Conservation (phyloP, 1,140 invertebrate species). For the Spodoptera frugiperda region DNA sequence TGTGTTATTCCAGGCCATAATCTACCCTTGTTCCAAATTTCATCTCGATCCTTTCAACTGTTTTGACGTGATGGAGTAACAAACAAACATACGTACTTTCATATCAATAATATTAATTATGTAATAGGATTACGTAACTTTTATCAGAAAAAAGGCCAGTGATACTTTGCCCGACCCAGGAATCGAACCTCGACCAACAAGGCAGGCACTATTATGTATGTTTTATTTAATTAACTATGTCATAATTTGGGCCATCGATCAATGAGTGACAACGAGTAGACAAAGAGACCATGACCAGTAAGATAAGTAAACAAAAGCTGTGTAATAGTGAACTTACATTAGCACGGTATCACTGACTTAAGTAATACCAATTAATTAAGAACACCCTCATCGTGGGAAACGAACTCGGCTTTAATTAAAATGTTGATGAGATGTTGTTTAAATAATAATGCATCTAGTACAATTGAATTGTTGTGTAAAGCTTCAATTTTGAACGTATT, state of each 20-base stretch:
- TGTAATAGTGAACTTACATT: constrained; percentile 5
- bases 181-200: too few species aligned
- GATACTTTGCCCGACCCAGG: too few species aligned
- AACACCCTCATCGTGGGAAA: constrained; percentile 13
- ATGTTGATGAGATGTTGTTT: background rate
- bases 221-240: too few species aligned
- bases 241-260: background rate
- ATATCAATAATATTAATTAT: too few species aligned
- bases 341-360: background rate
- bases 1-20: too few species aligned
- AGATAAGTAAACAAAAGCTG: constrained; percentile 8
- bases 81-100: too few species aligned
- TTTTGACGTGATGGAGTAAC: too few species aligned
- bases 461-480: background rate
- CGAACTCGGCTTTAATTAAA: constrained; percentile 11
- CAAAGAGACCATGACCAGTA: constrained; percentile 1
- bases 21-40: too few species aligned
- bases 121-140: too few species aligned
- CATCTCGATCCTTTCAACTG: too few species aligned
- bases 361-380: constrained; percentile 34
- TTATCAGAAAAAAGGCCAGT: too few species aligned
- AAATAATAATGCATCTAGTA: constrained; percentile 7
- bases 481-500: background rate
- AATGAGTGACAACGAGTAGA: background rate
- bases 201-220: too few species aligned